Percentiles rank a stretch among this genome's conserved stretches.
phyloP scores from a whole-genome alignment of 2,113 vertebrate species.

The Rhynchomys soricoides region DNA sequence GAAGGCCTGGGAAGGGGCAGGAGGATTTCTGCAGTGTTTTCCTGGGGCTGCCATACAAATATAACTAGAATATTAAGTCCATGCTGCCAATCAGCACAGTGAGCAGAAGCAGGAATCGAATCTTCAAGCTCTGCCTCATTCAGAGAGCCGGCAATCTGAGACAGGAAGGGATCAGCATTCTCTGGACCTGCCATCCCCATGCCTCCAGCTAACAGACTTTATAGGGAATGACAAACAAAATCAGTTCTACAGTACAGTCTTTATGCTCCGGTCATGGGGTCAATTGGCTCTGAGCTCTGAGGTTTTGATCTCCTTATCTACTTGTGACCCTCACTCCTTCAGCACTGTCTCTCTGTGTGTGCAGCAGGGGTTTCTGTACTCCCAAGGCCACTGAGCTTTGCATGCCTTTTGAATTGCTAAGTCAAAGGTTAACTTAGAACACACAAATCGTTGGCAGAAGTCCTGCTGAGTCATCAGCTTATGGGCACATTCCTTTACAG shows the following conservation, averaged over 20 bases:
- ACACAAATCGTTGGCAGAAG: neutral
- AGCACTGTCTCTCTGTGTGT: neutral
- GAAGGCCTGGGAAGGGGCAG: neutral
- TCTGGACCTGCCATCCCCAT: neutral
- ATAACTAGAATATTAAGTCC: neutral
- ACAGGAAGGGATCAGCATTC: too few species aligned
- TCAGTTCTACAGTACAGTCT: neutral
- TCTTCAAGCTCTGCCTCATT: neutral
- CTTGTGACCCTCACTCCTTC: neutral
- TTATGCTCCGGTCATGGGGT: neutral
- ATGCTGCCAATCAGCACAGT: neutral
- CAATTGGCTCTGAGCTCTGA: neutral
- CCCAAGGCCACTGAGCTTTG: neutral
- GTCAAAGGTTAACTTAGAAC: neutral
- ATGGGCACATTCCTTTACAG: neutral
- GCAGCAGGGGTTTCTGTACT: neutral
- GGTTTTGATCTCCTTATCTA: neutral
- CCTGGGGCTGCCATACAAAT: neutral
- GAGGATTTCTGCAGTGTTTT: neutral
- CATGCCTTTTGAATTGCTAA: neutral
- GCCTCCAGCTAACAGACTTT: neutral
- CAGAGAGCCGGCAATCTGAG: neutral
- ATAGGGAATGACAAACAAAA: neutral
- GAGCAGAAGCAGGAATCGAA: neutral
- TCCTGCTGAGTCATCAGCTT: neutral